Conservation (phyloP, 1,140 invertebrate genomes). For the Pollicipes pollicipes region DNA sequence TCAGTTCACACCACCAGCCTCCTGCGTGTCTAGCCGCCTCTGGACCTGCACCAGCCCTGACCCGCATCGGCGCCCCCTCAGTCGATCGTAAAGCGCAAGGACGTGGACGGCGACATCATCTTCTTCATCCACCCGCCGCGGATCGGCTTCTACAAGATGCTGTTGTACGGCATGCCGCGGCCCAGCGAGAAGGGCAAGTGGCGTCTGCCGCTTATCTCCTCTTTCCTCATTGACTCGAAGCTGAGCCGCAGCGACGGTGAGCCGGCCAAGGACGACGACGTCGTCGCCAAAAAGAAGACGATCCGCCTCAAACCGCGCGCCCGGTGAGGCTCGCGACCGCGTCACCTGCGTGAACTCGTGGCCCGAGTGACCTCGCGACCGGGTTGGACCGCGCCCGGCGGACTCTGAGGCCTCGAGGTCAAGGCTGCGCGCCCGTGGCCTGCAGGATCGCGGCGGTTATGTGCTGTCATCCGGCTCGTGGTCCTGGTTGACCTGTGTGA, state of each 20-base stretch:
- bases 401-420: too few relatives aligned
- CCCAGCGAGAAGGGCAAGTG: conserved; percentile 25
- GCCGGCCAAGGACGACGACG: conserved; percentile 5
- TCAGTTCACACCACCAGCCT: too few relatives aligned
- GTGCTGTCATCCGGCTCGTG: too few relatives aligned
- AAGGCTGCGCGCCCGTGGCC: too few relatives aligned
- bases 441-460: too few relatives aligned
- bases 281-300: conserved; percentile 10
- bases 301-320: conserved; percentile 4
- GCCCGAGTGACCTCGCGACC: too few relatives aligned
- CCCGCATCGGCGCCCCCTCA: too few relatives aligned
- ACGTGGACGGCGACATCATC: conserved; percentile 20
- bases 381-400: too few relatives aligned
- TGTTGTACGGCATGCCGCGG: conserved; percentile 25
- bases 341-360: background rate
- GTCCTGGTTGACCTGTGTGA: too few relatives aligned
- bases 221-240: conserved; percentile 26
- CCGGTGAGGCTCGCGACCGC: background rate
- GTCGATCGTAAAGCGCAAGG: conserved; percentile 11
- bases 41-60: too few relatives aligned
- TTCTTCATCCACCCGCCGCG: conserved; percentile 23
- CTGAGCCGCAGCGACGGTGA: conserved; percentile 15
- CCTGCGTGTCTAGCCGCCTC: too few relatives aligned
- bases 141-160: conserved; percentile 25
- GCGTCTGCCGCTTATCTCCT: conserved; percentile 23